Base-by-base conservation (phyloP, 2,113 vertebrate genomes). In the Nothocercus nigrocapillus region DNA sequence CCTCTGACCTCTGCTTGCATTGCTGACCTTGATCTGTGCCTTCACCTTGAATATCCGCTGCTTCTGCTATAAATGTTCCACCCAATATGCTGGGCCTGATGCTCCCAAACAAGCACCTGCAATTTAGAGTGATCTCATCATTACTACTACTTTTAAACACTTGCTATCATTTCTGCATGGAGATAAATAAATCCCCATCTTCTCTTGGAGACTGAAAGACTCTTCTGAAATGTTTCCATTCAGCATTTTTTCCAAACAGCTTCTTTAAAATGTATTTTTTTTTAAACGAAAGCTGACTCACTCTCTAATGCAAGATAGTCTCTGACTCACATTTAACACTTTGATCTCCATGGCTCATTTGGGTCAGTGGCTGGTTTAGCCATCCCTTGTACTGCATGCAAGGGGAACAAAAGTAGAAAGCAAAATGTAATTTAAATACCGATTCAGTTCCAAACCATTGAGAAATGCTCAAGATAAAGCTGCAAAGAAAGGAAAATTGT, bases 281-380 rank as follows among this genome's bases (percentile, higher is more conserved):
- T 94, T 63, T 89, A 91, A 94, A 68, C 84, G 44, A 86, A 85
- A 95, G 96, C 95, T 98, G 98, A 98, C 96, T 98, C 98, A 97
- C 75, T 16, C 16, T 10, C 94, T 94, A 73, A 91, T 93, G 93
- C 91, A 95, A 93, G 89, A 95, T 18, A 95, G 86, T 86, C 94
- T 96, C 82, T 97, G 97, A 98, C 94, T 98, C 98, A 97, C 62
- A 89, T 83, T 97, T 95, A 97, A 97, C 93, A 42, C 92, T 96
- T 96, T 28, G 53, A 13, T 93, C 82, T 91, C 95, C 91, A 45
- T 9, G 3, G 68, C 34, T 88, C 45, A 24, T 82, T 91, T 90
- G 85, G 79, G 70, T 61, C 84, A 93, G 73, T 45, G 88, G 68
- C 27, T 40, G 27, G 11, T 40, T 83, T 75, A 95, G 36, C n/a